phyloP scores from a whole-genome alignment of 2,113 vertebrate species.

The Dissostichus mawsoni region DNA sequence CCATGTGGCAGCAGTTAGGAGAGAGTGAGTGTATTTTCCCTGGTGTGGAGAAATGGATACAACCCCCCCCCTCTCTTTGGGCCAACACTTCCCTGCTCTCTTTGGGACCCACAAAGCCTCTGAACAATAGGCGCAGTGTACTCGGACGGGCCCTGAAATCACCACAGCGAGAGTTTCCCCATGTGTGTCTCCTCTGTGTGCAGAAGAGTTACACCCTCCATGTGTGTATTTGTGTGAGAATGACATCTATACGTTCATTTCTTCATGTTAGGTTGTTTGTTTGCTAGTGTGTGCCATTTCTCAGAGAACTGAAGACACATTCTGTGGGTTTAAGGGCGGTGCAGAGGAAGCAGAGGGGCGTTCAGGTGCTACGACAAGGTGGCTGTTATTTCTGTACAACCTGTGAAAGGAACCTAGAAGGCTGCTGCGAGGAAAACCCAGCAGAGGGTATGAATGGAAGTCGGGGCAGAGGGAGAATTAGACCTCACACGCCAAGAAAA shows the following conservation, averaged over 20 bases:
- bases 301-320: constrained; percentile 68
- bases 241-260: no score
- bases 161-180: not conserved
- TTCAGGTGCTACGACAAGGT: constrained; percentile 56
- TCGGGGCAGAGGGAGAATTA: constrained; percentile 19
- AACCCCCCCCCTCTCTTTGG: constrained; percentile 27
- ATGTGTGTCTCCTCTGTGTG: constrained; percentile 31
- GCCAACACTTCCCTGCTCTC: constrained; percentile 35
- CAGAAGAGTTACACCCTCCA: constrained; percentile 13
- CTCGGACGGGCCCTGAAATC: constrained; percentile 53
- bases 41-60: constrained; percentile 51
- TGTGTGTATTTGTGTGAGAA: not conserved
- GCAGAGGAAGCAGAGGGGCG: constrained; percentile 66
- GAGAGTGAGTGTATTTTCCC: constrained; percentile 18
- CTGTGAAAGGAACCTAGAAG: constrained; percentile 60
- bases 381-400: constrained; percentile 75
- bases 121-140: constrained; percentile 71
- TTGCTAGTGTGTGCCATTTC: constrained; percentile 24
- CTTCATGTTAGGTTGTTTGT: not conserved
- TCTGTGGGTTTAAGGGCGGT: constrained; percentile 57
- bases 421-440: constrained; percentile 55
- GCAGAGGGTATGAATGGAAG: constrained; percentile 54
- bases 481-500: constrained; percentile 39
- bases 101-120: constrained; percentile 42
- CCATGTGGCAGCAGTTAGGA: constrained; percentile 59